Evolutionary conservation across 2,797 vertebrate species (phyloP), one percentile per base, ranked within the genome.

Genomic region (Eospalax fontanierii): DNA sequence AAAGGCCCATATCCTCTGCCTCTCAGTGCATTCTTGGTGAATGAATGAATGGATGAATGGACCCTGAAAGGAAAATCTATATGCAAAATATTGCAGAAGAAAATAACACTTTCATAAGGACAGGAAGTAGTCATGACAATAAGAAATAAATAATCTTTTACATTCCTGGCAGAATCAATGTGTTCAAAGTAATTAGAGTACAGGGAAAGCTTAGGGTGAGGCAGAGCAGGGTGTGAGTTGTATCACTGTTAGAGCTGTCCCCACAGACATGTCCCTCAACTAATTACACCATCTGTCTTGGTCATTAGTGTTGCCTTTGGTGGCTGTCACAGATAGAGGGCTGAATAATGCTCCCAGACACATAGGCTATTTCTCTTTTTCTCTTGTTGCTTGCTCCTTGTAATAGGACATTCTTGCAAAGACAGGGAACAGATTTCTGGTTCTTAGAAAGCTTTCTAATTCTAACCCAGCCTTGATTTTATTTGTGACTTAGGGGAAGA

Each of bases 271-370:
- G 61, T 80, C 59, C 63, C 61, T 82, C 84, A 79, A 12, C 40
- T 16, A 26, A 73, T 83, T 81, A 76, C 3, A 61, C 24, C 6
- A 1, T 12, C 7, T 63, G 22, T 82, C 11, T 81, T 54, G 50
- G 81, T 38, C 24, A 73, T 68, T 81, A 70, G n/a, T 75, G 38
- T 68, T 91, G 89, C 59, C 65, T 82, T 92, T 79, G 70, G 84
- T 35, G 90, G 71, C 83, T 95, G 63, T 89, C 84, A 93, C 74
- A 89, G 87, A 79, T 63, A 87, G 71, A 43, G 76, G 57, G 35
- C 43, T 89, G 81, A 91, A 54, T n/a, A 35, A 95, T 26, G 38
- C 33, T 78, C 12, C 63, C n/a, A 14, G 66, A 16, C 68, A 4
- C 50, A 57, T 35, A 43, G 1, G 19, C n/a, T 57, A 35, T 79